Evolutionary conservation across 2,888 invertebrate genomes (phyloP), one percentile per base, ranked within the genome.

Genomic region (Polydrusus cervinus): DNA sequence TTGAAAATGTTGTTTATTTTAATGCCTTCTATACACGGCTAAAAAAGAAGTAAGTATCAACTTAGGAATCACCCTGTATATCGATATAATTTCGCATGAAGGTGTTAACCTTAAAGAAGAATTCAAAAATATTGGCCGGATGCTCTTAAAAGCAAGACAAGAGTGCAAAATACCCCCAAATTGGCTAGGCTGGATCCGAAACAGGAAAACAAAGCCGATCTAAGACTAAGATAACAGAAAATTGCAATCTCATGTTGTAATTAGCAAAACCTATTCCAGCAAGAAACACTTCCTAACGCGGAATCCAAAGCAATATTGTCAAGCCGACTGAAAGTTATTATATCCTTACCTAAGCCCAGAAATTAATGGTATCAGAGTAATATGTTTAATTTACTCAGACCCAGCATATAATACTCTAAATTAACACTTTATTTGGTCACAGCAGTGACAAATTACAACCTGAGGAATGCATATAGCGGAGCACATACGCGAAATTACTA

Each of bases 361-460:
- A 45, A 45, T 60, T 68, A 57, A 68, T 57, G 25, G 25, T 60
- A 47, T 68, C 45, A 57, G 40, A 68, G 43, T 68, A 71, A 71
- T 71, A 71, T 55, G 47, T 71, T 71, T 55, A 57, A 65, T 65
- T 71, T 62, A 71, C 53, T 71, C 55, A 57, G 25, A 65, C 45
- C 14, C 30, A 40, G 61, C 64, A 53, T 64, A 71, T 64, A 71
- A 69, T 64, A 64, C 16, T 43, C 13, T 55, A 66, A 71, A 71
- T 71, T 71, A 65, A 71, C 65, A 71, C 57, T 67, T 67, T 67
- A 53, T 67, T 67, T 67, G 40, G 67, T 43, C 53, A 57, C 65
- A 65, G 43, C 64, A 14, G 62, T 61, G 62, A 70, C 70, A 61
- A 70, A 61, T 70, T 70, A 57, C 45, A 57, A 68, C 57, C 66